Conservation (phyloP, 1,140 invertebrate species). For the Trachymyrmex cornetzi region DNA sequence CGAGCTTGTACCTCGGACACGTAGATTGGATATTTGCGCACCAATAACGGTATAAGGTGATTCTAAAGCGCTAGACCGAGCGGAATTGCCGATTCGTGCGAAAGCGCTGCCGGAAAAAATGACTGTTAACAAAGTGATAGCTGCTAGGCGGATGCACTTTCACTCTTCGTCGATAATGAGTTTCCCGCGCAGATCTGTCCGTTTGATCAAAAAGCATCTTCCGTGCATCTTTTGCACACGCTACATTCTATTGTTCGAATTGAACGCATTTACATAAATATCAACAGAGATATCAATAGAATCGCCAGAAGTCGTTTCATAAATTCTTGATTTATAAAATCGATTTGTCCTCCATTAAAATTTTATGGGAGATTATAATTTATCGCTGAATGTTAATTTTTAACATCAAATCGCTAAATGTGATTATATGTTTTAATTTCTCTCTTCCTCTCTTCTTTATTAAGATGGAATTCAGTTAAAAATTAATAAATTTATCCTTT, state of each 20-base stretch:
- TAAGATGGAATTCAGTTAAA: not conserved
- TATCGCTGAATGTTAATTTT: not conserved
- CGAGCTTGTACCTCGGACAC: constrained; percentile 36
- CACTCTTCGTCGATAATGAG: constrained; percentile 61
- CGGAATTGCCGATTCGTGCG: constrained; percentile 4
- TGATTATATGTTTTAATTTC: not conserved
- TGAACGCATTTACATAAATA: not conserved
- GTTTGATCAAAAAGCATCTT: constrained; percentile 38
- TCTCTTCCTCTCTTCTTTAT: not conserved
- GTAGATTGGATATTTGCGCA: constrained; percentile 53
- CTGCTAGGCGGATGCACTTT: constrained; percentile 65
- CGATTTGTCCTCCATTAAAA: not conserved
- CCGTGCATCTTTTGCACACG: not conserved
- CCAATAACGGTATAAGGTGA: constrained; percentile 5
- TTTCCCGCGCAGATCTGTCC: constrained; percentile 26
- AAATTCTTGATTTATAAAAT: constrained; percentile 15
- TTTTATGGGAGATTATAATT: not conserved
- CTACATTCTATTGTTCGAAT: not conserved
- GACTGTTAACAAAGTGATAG: constrained; percentile 61
- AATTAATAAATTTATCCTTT: not conserved
- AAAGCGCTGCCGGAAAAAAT: constrained; percentile 41
- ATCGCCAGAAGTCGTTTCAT: not conserved
- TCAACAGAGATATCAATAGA: not conserved
- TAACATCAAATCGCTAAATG: not conserved
- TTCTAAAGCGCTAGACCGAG: constrained; percentile 1